Conservation (phyloP, 2,113 vertebrate species). For the Macrotis lagotis region DNA sequence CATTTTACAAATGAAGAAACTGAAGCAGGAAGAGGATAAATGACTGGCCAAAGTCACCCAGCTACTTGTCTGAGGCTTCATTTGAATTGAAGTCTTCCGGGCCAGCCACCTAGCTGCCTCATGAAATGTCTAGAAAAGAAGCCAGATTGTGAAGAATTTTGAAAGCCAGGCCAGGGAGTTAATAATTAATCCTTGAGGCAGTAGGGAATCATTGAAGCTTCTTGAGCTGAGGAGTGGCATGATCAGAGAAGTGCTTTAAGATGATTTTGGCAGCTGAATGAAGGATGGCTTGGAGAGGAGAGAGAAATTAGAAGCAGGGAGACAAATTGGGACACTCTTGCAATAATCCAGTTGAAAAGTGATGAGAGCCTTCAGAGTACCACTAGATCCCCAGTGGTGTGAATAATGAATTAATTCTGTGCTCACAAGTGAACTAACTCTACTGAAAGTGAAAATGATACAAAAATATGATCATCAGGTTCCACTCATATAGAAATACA, state of each 20-base stretch:
- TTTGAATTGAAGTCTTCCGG: not conserved
- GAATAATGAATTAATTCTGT: too few species aligned
- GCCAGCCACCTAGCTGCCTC: not conserved
- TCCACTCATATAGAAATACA: not conserved
- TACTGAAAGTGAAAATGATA: not conserved
- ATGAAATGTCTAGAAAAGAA: not conserved
- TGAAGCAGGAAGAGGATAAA: not conserved
- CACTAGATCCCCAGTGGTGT: not conserved
- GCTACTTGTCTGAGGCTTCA: not conserved
- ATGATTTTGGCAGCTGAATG: not conserved
- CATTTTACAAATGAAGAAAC: not conserved
- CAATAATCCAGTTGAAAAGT: not conserved
- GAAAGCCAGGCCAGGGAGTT: not conserved
- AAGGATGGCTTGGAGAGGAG: not conserved
- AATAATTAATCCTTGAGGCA: not conserved
- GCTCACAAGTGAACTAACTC: not conserved
- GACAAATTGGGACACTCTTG: too few species aligned
- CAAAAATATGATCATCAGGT: not conserved
- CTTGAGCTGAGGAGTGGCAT: not conserved
- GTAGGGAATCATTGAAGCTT: not conserved
- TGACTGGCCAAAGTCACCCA: not conserved
- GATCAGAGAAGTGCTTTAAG: not conserved
- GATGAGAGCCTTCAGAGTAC: not conserved
- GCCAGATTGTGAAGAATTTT: not conserved
- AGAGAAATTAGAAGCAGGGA: not conserved